Conservation (phyloP, 2,888 invertebrate species). For the Caenorhabditis angaria region DNA sequence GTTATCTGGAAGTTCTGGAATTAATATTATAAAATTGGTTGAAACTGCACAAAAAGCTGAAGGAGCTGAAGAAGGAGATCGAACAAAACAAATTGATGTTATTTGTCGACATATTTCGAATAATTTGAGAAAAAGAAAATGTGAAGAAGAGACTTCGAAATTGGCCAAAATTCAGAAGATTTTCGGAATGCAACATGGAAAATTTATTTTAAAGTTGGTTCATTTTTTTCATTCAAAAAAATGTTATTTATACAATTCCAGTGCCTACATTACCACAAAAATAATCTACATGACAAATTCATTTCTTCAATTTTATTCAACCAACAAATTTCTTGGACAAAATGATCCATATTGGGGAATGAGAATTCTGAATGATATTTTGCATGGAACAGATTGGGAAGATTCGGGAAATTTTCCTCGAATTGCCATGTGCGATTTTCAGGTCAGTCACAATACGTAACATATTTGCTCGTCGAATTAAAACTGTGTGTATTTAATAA, state of each 20-base stretch:
- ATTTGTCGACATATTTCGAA: constrained; percentile 44
- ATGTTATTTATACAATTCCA: constrained; percentile 43
- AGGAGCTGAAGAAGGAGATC: constrained; percentile 58
- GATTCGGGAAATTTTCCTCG: constrained; percentile 68
- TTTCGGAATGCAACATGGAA: constrained; percentile 62
- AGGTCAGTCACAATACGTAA: constrained; percentile 38
- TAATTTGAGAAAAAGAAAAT: constrained; percentile 32
- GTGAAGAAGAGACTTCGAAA: constrained; percentile 38
- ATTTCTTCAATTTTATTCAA: constrained; percentile 66
- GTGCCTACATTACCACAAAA: constrained; percentile 67
- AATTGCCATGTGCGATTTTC: constrained; percentile 70
- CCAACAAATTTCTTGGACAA: constrained; percentile 67
- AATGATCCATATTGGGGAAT: constrained; percentile 65
- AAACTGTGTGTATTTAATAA: neutral
- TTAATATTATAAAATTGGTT: constrained; percentile 66
- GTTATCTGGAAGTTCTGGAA: constrained; percentile 50
- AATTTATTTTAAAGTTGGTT: constrained; percentile 58
- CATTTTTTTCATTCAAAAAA: too few species aligned
- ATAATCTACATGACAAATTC: constrained; percentile 66
- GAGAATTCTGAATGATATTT: constrained; percentile 61
- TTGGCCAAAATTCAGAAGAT: constrained; percentile 42
- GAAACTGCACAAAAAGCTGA: constrained; percentile 62
- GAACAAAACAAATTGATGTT: constrained; percentile 51
- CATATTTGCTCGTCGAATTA: neutral
- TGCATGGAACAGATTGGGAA: constrained; percentile 68